These are phyloP conservation scores for Pseudomyrmex pallidus DNA, from an alignment of 1,140 invertebrate genomes.

Conservation along the genomic window DNA sequence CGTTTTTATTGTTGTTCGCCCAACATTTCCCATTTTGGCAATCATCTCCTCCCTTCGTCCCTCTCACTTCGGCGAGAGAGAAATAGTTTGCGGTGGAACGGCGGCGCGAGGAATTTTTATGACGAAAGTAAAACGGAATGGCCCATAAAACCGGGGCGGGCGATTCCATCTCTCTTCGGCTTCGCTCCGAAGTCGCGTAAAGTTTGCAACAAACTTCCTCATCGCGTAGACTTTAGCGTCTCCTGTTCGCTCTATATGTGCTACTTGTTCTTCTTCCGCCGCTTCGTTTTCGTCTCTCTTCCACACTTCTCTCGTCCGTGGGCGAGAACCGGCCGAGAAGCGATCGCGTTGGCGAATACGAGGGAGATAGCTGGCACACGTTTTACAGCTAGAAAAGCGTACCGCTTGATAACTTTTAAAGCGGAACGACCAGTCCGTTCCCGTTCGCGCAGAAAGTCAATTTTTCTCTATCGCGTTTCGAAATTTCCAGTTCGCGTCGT, in stretches of 20 bases:
- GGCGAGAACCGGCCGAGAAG: slow-evolving; percentile 31
- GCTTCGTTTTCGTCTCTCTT: slow-evolving; percentile 9
- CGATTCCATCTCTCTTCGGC: slow-evolving; percentile 68
- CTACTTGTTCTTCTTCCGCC: slow-evolving; percentile 17
- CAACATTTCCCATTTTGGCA: neutral
- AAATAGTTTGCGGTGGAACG: slow-evolving; percentile 57
- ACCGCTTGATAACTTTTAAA: slow-evolving; percentile 62
- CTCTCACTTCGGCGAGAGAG: slow-evolving; percentile 9
- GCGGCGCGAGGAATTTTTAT: slow-evolving; percentile 70
- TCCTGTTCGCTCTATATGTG: neutral
- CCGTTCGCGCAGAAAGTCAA: neutral
- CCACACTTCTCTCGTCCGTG: slow-evolving; percentile 13
- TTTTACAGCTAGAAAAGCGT: slow-evolving; percentile 58
- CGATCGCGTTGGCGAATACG: slow-evolving; percentile 55
- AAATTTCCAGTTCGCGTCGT: slow-evolving; percentile 13
- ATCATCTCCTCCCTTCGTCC: neutral
- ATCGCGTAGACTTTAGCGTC: slow-evolving; percentile 50
- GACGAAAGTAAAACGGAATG: slow-evolving; percentile 74
- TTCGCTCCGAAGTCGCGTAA: slow-evolving; percentile 63
- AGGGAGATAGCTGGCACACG: slow-evolving; percentile 58
- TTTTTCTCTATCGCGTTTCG: slow-evolving; percentile 9
- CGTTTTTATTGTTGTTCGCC: slow-evolving; percentile 1
- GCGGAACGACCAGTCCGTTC: slow-evolving; percentile 41
- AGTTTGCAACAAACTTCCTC: slow-evolving; percentile 71
- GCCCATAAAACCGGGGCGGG: slow-evolving; percentile 64